Percentiles rank a stretch among this genome's conserved stretches.
Conservation (phyloP, 1,140 invertebrate genomes). For the Drosophila repletoides region DNA sequence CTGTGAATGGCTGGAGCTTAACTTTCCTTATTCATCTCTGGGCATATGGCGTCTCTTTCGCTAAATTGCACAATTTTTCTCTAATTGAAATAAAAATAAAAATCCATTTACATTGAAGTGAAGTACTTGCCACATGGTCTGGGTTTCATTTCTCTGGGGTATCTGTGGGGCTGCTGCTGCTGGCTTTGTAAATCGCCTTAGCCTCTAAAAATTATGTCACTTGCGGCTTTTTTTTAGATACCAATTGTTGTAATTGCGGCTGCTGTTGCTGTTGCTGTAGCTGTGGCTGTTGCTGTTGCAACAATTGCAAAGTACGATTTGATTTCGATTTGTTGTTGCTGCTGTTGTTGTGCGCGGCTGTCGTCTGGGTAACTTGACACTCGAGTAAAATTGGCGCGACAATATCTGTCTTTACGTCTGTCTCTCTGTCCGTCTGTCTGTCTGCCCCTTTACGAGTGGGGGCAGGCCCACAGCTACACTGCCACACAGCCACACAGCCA, state of each 20-base stretch:
- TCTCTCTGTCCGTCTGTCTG: slow-evolving; percentile 5
- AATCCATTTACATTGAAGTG: background rate
- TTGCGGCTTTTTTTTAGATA: slow-evolving; percentile 52
- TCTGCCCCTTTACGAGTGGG: slow-evolving; percentile 14
- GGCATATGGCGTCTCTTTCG: slow-evolving; percentile 25
- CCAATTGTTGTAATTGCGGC: slow-evolving; percentile 29
- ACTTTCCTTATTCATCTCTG: slow-evolving; percentile 53
- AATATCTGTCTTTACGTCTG: slow-evolving; percentile 23
- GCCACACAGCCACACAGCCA: slow-evolving; percentile 1
- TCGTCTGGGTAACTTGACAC: slow-evolving; percentile 61
- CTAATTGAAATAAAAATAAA: slow-evolving; percentile 60
- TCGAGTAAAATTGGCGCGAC: slow-evolving; percentile 59
- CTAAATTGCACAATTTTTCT: slow-evolving; percentile 65
- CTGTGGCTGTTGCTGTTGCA: slow-evolving; percentile 44
- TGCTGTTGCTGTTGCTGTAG: background rate
- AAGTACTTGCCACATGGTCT: slow-evolving; percentile 13
- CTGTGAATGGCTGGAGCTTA: slow-evolving; percentile 37
- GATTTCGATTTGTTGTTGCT: slow-evolving; percentile 38
- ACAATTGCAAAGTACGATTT: slow-evolving; percentile 57
- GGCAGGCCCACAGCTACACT: background rate
- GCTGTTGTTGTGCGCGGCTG: slow-evolving; percentile 23
- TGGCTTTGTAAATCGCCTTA: slow-evolving; percentile 51
- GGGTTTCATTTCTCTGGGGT: background rate
- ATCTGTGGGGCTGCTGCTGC: background rate
- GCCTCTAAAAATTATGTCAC: slow-evolving; percentile 67